A percentile compares a stretch with the other conserved stretches of the same genome.
Evolutionary conservation across 35 echinoderm and acorn worm species (phyloP).

Genomic region (Holothuria glaberrima): DNA sequence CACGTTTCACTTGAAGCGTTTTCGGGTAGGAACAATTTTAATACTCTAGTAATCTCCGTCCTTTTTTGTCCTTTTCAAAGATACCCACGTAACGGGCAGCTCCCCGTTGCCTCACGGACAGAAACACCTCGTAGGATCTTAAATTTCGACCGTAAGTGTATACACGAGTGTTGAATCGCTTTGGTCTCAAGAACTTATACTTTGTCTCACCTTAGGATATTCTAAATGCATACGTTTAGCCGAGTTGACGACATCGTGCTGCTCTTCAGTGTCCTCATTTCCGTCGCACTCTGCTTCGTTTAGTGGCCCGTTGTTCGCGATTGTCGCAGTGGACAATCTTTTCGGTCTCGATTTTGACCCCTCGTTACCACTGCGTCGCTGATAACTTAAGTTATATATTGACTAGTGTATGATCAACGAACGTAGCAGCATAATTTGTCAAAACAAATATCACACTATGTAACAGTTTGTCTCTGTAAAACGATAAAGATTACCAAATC

Average conservation of each 20-base stretch:
- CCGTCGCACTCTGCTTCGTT: neutral
- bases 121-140: constrained; percentile 12
- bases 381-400: neutral
- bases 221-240: constrained; percentile 62
- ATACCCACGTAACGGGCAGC: neutral
- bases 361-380: neutral
- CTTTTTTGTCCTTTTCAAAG: no score
- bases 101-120: neutral
- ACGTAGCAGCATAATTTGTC: neutral
- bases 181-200: constrained; percentile 31
- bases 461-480: neutral
- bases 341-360: neutral
- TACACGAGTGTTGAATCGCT: constrained; percentile 44
- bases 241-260: constrained; percentile 31
- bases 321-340: neutral
- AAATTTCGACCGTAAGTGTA: constrained; percentile 43
- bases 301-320: neutral
- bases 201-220: constrained; percentile 52
- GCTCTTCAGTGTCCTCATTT: constrained; percentile 50
- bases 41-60: no score
- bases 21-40: neutral
- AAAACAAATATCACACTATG: neutral
- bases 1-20: constrained; percentile 26
- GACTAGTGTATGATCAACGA: neutral
- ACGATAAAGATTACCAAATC: no score